Base-by-base conservation (phyloP, 2,888 invertebrate genomes). In the Ormia ochracea region DNA sequence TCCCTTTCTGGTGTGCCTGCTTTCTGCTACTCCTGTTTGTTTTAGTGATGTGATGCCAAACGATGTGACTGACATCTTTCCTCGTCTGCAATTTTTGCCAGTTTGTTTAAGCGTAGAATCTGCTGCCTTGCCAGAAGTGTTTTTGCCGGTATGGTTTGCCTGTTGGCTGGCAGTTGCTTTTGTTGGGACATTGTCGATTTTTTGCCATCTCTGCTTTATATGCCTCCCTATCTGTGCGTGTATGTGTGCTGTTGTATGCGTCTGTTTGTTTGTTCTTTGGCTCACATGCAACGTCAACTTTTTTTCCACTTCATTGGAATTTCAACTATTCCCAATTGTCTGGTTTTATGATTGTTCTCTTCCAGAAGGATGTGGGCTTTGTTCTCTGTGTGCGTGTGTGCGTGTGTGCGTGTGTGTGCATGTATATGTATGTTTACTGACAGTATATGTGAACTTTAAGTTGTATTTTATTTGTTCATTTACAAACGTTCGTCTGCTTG, bases 221-320 rank as follows among this genome's bases (percentile, higher is more conserved):
- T 41, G 26, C 41, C 9, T 43, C 17, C 4, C 19, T 36, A 9
- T 28, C 17, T 63, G 19, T 38, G 21, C 14, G 21, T 36, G 17
- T 31, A 17, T 21, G 58, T 41, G 21, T 66, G 6, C 17, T 14
- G 17, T 19, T 26, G 5, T 19, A 45, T 52, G 14, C 56, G 38
- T 36, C 12, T 38, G 26, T n/a, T 48, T 80, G 68, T 73, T 80
- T 73, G 63, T 80, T 68, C 63, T 76, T 73, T 76, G 76, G 72
- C 80, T 72, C 80, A 73, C 72, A 80, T 76, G 80, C 80, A 76
- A 80, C 80, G 80, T 80, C 72, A 73, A 80, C 80, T 80, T 80
- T 80, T 73, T 80, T 80, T 80, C 76, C 80, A 80, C 80, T 80
- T 76, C 80, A 80, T 76, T 80, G 80, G 66, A 76, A 73, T 76